Conservation (phyloP, 1,140 invertebrate species). For the Procambarus clarkii region DNA sequence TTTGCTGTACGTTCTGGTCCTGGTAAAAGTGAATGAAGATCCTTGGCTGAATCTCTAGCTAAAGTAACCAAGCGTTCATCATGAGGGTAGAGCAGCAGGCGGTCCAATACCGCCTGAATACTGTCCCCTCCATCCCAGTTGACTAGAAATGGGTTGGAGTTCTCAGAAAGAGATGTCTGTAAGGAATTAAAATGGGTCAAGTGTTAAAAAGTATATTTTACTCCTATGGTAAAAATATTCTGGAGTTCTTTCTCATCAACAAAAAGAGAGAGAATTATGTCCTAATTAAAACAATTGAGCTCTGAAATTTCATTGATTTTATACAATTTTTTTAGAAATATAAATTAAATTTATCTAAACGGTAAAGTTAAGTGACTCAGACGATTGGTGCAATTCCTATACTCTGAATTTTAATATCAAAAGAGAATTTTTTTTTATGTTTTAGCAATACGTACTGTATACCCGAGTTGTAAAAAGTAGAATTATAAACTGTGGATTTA, state of each 20-base stretch:
- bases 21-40: constrained; percentile 34
- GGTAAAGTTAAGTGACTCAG: background rate
- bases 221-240: background rate
- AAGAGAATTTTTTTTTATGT: too few species aligned
- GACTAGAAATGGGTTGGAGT: constrained; percentile 49
- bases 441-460: too few species aligned
- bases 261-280: background rate
- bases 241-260: background rate
- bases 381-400: too few species aligned
- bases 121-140: constrained; percentile 48
- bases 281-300: background rate
- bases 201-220: background rate
- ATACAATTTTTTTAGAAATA: background rate
- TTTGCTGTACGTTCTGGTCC: constrained; percentile 32
- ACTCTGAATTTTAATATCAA: too few species aligned
- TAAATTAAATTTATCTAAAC: background rate
- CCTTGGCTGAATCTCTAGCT: constrained; percentile 51
- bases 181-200: background rate
- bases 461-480: too few species aligned
- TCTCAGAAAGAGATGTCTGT: constrained; percentile 43
- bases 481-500: too few species aligned
- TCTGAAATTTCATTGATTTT: background rate
- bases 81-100: constrained; percentile 45
- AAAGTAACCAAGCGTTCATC: constrained; percentile 56
- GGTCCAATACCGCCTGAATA: constrained; percentile 48